phyloP scores from a whole-genome alignment of 2,797 vertebrate species.

The Sarcophilus harrisii region DNA sequence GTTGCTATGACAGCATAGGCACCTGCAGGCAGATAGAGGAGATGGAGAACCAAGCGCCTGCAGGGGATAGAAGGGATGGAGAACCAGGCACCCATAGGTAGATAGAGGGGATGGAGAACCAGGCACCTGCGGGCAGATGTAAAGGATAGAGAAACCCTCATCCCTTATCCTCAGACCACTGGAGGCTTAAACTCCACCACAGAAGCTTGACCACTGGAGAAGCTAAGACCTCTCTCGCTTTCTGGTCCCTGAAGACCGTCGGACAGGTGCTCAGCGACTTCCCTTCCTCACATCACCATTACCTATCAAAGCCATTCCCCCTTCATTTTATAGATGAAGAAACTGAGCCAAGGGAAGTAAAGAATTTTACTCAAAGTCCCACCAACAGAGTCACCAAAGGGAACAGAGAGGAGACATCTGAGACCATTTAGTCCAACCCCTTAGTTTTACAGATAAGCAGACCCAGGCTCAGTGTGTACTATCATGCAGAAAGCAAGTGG shows the following conservation, averaged over 20 bases:
- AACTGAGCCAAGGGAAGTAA: neutral
- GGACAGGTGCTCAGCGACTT: neutral
- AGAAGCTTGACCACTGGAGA: neutral
- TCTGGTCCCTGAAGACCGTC: neutral
- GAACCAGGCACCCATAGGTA: too few relatives aligned
- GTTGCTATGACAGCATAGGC: neutral
- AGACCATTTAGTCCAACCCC: neutral
- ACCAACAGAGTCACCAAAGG: neutral
- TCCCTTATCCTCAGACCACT: neutral
- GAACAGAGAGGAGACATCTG: neutral
- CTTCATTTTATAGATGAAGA: neutral
- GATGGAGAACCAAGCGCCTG: too few relatives aligned
- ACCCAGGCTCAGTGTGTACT: neutral
- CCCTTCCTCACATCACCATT: neutral
- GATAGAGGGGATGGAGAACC: neutral
- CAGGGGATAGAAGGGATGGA: too few relatives aligned
- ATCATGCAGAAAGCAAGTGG: neutral
- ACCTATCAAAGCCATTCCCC: neutral
- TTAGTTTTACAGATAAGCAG: neutral
- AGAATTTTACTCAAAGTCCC: neutral
- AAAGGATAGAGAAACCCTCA: neutral
- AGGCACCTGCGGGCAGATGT: neutral
- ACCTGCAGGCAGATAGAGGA: neutral
- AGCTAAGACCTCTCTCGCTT: neutral
- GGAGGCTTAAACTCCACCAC: neutral